A percentile compares a stretch with the other conserved stretches of the same genome.
Evolutionary conservation across 2,888 invertebrate species (phyloP).

Genomic region (Oxycera nigricornis): DNA sequence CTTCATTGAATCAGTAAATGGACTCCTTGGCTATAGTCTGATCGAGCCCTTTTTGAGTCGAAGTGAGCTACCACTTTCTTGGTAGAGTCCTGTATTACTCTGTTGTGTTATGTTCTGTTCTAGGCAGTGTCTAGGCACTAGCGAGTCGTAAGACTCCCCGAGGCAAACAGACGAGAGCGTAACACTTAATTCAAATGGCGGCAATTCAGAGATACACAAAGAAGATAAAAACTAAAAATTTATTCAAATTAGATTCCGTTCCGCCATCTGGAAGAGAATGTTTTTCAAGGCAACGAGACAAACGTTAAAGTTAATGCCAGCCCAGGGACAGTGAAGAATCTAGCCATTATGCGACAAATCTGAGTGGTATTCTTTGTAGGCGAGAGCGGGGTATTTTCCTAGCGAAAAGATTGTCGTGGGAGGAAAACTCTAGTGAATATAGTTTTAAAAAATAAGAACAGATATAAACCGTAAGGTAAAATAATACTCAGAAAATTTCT

Average conservation of each 20-base stretch:
- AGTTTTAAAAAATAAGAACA: too few relatives aligned
- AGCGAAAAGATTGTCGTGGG: background rate
- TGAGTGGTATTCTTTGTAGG: background rate
- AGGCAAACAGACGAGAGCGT: slow-evolving; percentile 18
- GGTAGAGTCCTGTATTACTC: background rate
- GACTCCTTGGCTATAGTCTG: background rate
- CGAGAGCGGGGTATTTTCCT: background rate
- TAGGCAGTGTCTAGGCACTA: background rate
- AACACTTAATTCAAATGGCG: slow-evolving; percentile 39
- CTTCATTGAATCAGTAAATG: slow-evolving; percentile 39
- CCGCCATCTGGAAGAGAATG: slow-evolving; percentile 36
- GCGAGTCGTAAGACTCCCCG: background rate
- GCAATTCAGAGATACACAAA: slow-evolving; percentile 33
- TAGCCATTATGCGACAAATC: slow-evolving; percentile 24
- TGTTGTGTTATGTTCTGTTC: background rate
- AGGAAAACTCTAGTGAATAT: background rate
- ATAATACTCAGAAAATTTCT: too few relatives aligned
- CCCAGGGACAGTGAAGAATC: background rate
- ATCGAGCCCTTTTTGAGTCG: too few relatives aligned
- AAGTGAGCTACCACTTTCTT: background rate
- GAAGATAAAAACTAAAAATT: slow-evolving; percentile 42
- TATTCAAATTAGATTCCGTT: slow-evolving; percentile 44
- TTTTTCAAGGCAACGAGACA: background rate
- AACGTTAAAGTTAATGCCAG: slow-evolving; percentile 7
- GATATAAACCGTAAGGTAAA: too few relatives aligned